These are phyloP conservation scores for Bombycilla garrulus DNA, from an alignment of 2,113 vertebrate genomes.

Conservation along the genomic window DNA sequence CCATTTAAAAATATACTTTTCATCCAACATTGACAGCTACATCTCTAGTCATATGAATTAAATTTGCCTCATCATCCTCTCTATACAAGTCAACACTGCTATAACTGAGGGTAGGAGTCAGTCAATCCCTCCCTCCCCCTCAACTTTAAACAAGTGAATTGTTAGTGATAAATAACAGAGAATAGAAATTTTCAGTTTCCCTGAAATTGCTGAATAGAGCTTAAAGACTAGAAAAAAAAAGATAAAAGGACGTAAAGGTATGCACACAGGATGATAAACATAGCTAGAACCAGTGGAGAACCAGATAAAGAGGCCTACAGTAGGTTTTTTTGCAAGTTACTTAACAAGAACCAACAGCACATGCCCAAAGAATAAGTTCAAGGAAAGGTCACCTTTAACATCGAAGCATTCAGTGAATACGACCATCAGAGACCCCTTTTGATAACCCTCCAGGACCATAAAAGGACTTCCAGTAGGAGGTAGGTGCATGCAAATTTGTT, in stretches of 20 bases:
- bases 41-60: neutral
- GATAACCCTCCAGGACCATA: neutral
- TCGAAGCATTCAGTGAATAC: neutral
- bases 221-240: neutral
- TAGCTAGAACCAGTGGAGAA: neutral
- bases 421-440: neutral
- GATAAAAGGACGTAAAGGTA: neutral
- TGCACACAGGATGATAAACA: neutral
- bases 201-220: neutral
- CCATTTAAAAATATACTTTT: neutral
- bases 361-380: neutral
- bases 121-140: neutral
- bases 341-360: neutral
- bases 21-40: neutral
- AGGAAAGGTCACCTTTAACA: neutral
- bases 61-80: neutral
- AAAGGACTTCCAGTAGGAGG: neutral
- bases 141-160: neutral
- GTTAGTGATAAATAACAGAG: neutral
- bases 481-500: neutral
- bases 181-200: neutral
- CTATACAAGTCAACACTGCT: neutral
- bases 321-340: neutral
- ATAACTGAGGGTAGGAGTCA: neutral
- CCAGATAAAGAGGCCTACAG: neutral